Evolutionary conservation across 2,113 vertebrate species (phyloP), one percentile per base, ranked within the genome.

Genomic region (Gambusia holbrooki): DNA sequence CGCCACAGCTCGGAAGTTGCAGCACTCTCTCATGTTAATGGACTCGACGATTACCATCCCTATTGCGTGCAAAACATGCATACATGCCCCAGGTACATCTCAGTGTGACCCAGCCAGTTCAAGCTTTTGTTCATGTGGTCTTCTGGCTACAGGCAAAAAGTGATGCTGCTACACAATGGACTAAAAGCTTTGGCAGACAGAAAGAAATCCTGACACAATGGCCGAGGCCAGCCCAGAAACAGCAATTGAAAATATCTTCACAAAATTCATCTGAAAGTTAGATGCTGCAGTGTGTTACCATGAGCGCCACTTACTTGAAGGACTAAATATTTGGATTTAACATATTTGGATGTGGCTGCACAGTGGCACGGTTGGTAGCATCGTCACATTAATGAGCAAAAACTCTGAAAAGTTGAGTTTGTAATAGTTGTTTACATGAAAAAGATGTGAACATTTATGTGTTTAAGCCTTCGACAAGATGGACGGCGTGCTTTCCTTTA

Each of bases 1-100:
- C 32, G 10, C 35, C 35, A 77, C 78, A 73, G 66, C 84, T 80
- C 73, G 83, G 81, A 86, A 86, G 84, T 85, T 48, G 62, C 77
- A 64, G 85, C 77, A 65, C 82, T 66, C 89, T 90, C 74, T 85
- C 84, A 89, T 88, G 84, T 85, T 92, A 92, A 93, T 93, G 91
- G 90, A 80, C 69, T 74, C 70, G 83, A 83, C 84, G 79, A 84
- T 92, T 87, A 86, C 85, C 85, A 82, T 82, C 69, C 79, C 66
- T 61, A 19, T 75, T 73, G 75, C 79, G 81, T 88, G 89, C 78
- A 92, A 89, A 91, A 88, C 86, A 88, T 69, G 78, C 66, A 30
- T 75, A 72, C 78, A 86, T 80, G 79, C 87, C 81, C 77, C 79
- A 91, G 90, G 87, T 92, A 84, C 74, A 77, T 74, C 62, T 11